Conservation (phyloP, 2,797 vertebrate genomes). For the Sebastes taczanowskii region DNA sequence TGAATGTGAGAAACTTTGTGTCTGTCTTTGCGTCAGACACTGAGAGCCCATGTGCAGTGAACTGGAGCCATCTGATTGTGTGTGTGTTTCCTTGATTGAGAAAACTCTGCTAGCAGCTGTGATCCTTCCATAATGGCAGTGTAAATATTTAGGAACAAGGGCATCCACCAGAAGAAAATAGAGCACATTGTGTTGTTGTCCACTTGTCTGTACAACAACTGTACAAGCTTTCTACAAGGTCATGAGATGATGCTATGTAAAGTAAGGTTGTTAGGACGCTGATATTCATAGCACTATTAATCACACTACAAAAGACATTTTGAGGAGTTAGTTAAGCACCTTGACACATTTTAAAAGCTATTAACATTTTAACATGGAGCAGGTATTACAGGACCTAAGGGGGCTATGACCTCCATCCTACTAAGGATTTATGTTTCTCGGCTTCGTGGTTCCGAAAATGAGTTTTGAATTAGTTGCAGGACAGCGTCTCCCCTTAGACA, state of each 20-base stretch:
- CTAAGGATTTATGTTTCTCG: neutral
- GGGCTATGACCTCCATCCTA: neutral
- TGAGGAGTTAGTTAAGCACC: neutral
- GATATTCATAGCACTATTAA: neutral
- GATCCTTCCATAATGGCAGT: neutral
- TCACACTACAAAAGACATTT: neutral
- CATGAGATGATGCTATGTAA: neutral
- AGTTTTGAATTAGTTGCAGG: neutral
- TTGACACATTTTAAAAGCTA: constrained; percentile 7
- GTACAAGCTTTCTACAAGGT: neutral
- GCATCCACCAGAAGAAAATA: neutral
- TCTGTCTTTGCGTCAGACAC: constrained; percentile 31
- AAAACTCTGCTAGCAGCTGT: neutral
- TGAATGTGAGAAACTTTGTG: constrained; percentile 9
- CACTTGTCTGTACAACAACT: neutral
- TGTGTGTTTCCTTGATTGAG: neutral
- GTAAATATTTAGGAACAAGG: neutral
- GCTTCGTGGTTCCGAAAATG: neutral
- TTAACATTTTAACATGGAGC: neutral
- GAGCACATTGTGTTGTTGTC: neutral
- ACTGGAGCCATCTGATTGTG: constrained; percentile 9
- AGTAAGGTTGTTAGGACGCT: neutral
- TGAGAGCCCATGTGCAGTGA: constrained; percentile 20
- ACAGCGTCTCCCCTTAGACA: neutral
- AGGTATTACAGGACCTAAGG: neutral